Percentiles rank a stretch among this genome's conserved stretches.
phyloP scores from a whole-genome alignment of 2,113 vertebrate species.

The Megaceryle torquata region DNA sequence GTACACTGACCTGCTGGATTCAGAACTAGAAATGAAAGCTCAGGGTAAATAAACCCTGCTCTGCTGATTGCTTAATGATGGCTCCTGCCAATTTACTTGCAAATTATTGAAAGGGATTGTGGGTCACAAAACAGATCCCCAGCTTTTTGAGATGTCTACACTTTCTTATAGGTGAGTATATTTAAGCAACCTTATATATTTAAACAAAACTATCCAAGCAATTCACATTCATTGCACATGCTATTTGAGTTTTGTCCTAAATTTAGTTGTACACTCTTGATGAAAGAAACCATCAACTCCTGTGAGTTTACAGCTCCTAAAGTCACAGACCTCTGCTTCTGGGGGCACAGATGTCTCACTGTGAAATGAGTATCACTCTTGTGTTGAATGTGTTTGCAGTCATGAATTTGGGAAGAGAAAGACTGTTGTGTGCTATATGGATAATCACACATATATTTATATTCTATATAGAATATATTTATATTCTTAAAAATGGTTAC shows the following conservation, averaged over 20 bases:
- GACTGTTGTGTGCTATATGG: not conserved
- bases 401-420: not conserved
- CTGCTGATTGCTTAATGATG: not conserved
- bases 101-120: not conserved
- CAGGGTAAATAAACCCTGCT: not conserved
- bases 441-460: not conserved
- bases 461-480: not conserved
- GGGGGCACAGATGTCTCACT: not conserved
- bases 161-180: not conserved
- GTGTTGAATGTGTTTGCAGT: not conserved
- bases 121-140: not conserved
- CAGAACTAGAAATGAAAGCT: not conserved
- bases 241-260: not conserved
- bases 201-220: not conserved
- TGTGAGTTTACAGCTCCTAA: not conserved
- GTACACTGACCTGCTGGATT: not conserved
- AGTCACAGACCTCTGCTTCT: not conserved
- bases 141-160: not conserved
- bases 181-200: not conserved
- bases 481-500: not conserved
- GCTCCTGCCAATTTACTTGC: not conserved
- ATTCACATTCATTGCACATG: accelerated
- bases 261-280: not conserved
- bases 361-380: not conserved
- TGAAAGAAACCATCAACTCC: not conserved